Percentiles rank a stretch among this genome's conserved stretches.
phyloP scores from a whole-genome alignment of 1,140 invertebrate genomes.

The Drosophila rhopaloa region DNA sequence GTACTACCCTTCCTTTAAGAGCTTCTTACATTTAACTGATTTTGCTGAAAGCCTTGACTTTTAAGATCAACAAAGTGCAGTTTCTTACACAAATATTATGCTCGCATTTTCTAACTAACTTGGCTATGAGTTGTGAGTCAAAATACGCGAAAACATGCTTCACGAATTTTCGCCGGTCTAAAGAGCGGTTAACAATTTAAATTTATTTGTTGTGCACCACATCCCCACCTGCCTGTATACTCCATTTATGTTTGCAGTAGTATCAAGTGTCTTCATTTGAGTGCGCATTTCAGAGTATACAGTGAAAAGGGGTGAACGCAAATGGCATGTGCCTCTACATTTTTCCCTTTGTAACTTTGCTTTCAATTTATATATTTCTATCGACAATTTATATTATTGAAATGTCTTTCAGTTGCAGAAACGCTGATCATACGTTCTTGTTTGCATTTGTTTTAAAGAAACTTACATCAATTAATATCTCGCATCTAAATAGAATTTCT shows the following conservation, averaged over 20 bases:
- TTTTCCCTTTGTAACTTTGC: too few relatives aligned
- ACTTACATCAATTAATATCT: too few relatives aligned
- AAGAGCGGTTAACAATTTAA: too few relatives aligned
- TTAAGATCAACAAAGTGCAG: conserved; percentile 16
- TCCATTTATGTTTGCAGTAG: conserved; percentile 7
- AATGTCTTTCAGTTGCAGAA: too few relatives aligned
- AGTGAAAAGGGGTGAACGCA: background rate
- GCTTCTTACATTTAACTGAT: background rate
- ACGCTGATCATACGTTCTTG: background rate
- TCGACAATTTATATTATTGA: conserved; percentile 1
- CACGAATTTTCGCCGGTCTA: too few relatives aligned
- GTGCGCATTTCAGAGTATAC: background rate
- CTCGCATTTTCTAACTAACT: background rate
- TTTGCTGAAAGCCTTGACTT: conserved; percentile 20
- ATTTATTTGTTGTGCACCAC: background rate
- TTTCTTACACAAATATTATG: conserved; percentile 23
- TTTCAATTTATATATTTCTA: too few relatives aligned
- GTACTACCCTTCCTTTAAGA: background rate
- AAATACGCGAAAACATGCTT: background rate
- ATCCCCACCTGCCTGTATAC: background rate
- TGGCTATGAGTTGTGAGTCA: background rate
- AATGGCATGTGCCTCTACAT: background rate
- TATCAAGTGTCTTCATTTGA: conserved; percentile 22
- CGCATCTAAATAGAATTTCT: background rate
- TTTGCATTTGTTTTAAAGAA: background rate